A percentile compares a stretch with the other conserved stretches of the same genome.
Conservation (phyloP, 2,113 vertebrate genomes). For the Nymphicus hollandicus region DNA sequence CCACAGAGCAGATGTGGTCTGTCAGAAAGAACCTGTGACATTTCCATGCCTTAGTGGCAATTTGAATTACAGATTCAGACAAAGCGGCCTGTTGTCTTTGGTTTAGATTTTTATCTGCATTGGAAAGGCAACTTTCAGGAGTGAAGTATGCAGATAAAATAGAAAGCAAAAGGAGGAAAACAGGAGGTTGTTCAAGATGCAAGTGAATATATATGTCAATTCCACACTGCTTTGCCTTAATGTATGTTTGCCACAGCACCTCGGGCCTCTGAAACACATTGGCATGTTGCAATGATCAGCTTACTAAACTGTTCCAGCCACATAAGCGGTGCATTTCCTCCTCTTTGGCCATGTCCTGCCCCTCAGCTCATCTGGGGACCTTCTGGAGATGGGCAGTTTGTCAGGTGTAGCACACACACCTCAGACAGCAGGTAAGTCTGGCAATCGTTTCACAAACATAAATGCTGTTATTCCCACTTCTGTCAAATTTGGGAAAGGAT, state of each 20-base stretch:
- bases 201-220: not conserved
- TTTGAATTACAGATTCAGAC: not conserved
- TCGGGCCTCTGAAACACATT: not conserved
- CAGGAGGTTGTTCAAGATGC: not conserved
- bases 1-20: not conserved
- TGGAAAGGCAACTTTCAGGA: not conserved
- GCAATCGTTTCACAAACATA: not conserved
- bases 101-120: not conserved
- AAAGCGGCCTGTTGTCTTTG: not conserved
- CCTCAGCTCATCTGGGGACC: not conserved
- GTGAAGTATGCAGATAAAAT: not conserved
- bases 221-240: not conserved
- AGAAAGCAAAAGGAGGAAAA: not conserved
- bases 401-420: not conserved
- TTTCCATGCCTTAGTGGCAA: not conserved
- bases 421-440: not conserved
- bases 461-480: not conserved
- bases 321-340: not conserved
- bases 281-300: not conserved
- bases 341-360: not conserved
- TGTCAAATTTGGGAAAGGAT: not conserved
- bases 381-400: not conserved
- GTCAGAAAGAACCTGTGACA: not conserved
- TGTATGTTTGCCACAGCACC: not conserved
- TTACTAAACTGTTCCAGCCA: not conserved